A percentile compares a stretch with the other conserved stretches of the same genome.
Evolutionary conservation across 2,113 vertebrate genomes (phyloP).

Genomic region (Lophura nycthemera): DNA sequence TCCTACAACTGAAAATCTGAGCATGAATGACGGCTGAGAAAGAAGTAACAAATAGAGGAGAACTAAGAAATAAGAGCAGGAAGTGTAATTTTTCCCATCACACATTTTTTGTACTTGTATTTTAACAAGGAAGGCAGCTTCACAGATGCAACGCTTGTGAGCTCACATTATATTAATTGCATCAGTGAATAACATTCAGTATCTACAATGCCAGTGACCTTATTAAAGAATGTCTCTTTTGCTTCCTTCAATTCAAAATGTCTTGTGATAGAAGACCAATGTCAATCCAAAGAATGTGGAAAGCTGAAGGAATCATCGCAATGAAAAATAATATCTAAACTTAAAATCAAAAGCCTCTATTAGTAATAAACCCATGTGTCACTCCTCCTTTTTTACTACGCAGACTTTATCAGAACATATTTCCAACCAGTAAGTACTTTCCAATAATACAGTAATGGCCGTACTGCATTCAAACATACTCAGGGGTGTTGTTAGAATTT

Average conservation of each 20-base stretch:
- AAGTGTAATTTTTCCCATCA: background rate
- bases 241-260: background rate
- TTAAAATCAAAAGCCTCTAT: conserved; percentile 24
- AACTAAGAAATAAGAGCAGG: background rate
- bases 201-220: background rate
- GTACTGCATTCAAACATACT: background rate
- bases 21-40: background rate
- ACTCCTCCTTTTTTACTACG: background rate
- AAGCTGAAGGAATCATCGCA: conserved; percentile 5
- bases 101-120: background rate
- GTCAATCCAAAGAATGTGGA: conserved; percentile 20
- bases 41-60: background rate
- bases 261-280: background rate
- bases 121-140: background rate
- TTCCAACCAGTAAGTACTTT: background rate
- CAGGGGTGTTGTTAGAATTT: background rate
- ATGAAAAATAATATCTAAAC: conserved; percentile 33
- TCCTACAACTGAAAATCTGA: background rate
- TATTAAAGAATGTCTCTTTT: conserved; percentile 2
- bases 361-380: background rate
- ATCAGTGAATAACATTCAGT: background rate
- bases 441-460: background rate
- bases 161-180: background rate
- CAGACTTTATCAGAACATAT: background rate
- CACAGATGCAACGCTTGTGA: background rate